phyloP scores from a whole-genome alignment of 2,888 invertebrate genomes.

The Trissolcus japonicus region DNA sequence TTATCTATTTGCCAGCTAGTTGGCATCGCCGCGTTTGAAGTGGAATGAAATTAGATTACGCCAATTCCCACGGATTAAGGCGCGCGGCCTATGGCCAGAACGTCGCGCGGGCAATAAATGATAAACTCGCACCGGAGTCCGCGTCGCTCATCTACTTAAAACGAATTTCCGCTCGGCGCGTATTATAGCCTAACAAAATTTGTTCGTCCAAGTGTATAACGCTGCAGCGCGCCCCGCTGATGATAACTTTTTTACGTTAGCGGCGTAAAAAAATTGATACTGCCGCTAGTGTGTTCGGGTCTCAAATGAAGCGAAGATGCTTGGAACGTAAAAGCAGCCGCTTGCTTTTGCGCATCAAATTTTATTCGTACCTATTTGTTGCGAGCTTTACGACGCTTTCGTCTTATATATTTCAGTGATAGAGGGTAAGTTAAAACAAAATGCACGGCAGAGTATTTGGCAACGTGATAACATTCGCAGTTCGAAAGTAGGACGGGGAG shows the following conservation, averaged over 20 bases:
- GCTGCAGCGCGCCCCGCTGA: neutral
- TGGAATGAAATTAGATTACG: conserved; percentile 56
- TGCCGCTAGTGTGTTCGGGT: conserved; percentile 15
- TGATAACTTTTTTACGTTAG: conserved; percentile 34
- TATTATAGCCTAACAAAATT: no score
- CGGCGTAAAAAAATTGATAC: conserved; percentile 31
- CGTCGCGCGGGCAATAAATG: conserved; percentile 15
- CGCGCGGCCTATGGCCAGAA: conserved; percentile 22
- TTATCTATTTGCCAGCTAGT: conserved; percentile 55
- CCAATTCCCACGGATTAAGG: conserved; percentile 55
- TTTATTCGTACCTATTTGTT: conserved; percentile 23
- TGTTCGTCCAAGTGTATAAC: neutral
- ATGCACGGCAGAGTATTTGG: conserved; percentile 6
- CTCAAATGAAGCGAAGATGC: conserved; percentile 13
- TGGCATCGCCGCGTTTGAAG: conserved; percentile 53
- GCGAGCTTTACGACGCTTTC: conserved; percentile 15
- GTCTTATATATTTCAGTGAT: conserved; percentile 15
- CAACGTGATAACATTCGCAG: neutral
- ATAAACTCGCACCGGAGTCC: neutral
- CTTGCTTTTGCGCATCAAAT: conserved; percentile 16
- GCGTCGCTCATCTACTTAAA: neutral
- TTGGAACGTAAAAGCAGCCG: conserved; percentile 13
- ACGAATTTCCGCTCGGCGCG: no score
- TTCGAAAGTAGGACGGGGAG: no score
- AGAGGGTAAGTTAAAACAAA: conserved; percentile 11